These are phyloP conservation scores for Diglossa cyanea DNA, from an alignment of 2,797 vertebrate species.

Conservation along the genomic window DNA sequence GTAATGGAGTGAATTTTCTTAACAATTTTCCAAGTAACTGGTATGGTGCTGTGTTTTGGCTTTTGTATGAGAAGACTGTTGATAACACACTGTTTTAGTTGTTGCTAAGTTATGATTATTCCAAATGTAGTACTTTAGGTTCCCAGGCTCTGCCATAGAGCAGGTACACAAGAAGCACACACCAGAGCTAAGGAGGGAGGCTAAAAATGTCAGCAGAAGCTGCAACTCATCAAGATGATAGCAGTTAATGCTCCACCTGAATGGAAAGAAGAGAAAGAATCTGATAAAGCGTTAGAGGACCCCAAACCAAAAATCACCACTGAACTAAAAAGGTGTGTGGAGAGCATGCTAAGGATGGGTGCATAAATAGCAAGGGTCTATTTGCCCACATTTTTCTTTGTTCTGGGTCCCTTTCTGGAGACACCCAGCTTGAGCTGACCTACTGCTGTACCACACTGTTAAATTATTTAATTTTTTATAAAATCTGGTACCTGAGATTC, in stretches of 20 bases:
- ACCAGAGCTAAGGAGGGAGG: not conserved
- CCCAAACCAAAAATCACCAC: not conserved
- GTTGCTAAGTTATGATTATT: not conserved
- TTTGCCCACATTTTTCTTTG: not conserved
- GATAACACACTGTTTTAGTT: not conserved
- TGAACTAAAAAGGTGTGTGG: too few species aligned
- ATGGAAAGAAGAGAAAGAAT: not conserved
- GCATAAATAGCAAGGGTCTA: not conserved
- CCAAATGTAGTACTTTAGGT: not conserved
- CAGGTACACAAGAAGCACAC: not conserved
- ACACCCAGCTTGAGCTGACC: accelerated
- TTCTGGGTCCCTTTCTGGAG: not conserved
- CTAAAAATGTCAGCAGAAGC: not conserved
- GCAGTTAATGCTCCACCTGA: not conserved
- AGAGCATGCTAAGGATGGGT: too few species aligned
- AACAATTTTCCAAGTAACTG: not conserved
- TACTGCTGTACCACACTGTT: not conserved
- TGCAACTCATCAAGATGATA: not conserved
- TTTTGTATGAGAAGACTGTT: not conserved
- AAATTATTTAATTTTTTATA: not conserved
- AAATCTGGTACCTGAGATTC: not conserved
- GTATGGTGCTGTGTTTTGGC: not conserved
- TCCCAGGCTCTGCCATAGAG: not conserved
- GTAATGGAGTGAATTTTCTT: not conserved
- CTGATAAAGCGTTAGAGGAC: not conserved